phyloP scores from a whole-genome alignment of 2,888 invertebrate species.

The Nineta flava region DNA sequence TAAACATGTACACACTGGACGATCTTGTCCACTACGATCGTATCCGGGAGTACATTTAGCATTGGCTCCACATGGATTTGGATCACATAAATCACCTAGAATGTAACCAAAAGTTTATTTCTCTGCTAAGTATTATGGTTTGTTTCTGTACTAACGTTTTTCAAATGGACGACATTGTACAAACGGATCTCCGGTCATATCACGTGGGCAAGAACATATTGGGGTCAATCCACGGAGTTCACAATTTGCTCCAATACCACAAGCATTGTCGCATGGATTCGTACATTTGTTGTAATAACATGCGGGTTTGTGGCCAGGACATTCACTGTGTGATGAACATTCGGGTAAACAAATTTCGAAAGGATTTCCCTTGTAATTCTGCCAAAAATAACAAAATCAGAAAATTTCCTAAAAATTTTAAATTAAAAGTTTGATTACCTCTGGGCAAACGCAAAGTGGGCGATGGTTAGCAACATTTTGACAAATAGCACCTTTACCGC shows the following conservation, averaged over 20 bases:
- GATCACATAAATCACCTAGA: constrained; percentile 65
- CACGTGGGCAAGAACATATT: constrained; percentile 70
- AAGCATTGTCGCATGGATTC: constrained; percentile 68
- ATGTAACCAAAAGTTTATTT: constrained; percentile 4
- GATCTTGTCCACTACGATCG: constrained; percentile 62
- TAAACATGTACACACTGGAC: constrained; percentile 74
- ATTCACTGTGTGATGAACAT: constrained; percentile 64
- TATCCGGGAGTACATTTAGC: constrained; percentile 70
- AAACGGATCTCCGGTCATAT: constrained; percentile 81
- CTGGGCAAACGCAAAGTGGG: constrained; percentile 64
- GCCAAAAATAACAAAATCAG: constrained; percentile 7
- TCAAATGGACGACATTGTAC: constrained; percentile 65
- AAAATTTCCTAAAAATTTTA: background rate
- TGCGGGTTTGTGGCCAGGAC: constrained; percentile 59
- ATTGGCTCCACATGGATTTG: constrained; percentile 72
- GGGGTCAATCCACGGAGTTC: constrained; percentile 62
- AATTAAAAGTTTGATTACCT: constrained; percentile 28
- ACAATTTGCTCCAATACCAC: constrained; percentile 68
- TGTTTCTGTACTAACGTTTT: constrained; percentile 37
- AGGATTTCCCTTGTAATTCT: constrained; percentile 68
- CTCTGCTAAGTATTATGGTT: background rate
- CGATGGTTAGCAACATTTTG: constrained; percentile 56
- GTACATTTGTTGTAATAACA: constrained; percentile 69
- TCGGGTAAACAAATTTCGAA: constrained; percentile 62
- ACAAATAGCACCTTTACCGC: constrained; percentile 66